Conservation (phyloP, 2,888 invertebrate genomes). For the Drosophila siamana region DNA sequence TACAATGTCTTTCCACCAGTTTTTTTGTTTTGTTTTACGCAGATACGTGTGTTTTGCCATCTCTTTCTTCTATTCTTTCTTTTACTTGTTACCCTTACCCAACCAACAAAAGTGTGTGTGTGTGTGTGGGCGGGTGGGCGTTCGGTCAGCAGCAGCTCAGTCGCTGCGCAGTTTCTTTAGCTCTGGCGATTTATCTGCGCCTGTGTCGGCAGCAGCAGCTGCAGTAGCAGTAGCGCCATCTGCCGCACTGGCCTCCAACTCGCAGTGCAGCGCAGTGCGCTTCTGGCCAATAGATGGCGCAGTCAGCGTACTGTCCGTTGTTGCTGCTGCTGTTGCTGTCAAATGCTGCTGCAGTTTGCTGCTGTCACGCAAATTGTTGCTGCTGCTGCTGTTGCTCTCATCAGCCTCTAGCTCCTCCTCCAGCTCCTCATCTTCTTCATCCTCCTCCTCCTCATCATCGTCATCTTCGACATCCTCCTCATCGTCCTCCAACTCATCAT, state of each 20-base stretch:
- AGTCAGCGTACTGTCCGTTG: constrained; percentile 38
- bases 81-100: background rate
- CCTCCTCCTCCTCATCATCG: constrained; percentile 59
- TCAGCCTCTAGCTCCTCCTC: constrained; percentile 76
- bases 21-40: constrained; percentile 39
- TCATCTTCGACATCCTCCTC: constrained; percentile 59
- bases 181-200: constrained; percentile 82
- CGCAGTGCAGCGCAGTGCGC: constrained; percentile 71
- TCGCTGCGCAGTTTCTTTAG: constrained; percentile 84
- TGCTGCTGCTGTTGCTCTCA: constrained; percentile 77
- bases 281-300: constrained; percentile 73
- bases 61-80: background rate
- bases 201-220: constrained; percentile 48
- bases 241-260: constrained; percentile 48
- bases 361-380: constrained; percentile 60
- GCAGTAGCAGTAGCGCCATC: constrained; percentile 37
- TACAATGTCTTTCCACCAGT: constrained; percentile 72
- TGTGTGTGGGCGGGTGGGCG: background rate
- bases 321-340: constrained; percentile 46
- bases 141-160: constrained; percentile 59
- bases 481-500: constrained; percentile 47
- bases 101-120: background rate
- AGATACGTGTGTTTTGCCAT: constrained; percentile 11
- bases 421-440: constrained; percentile 63
- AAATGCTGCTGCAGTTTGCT: constrained; percentile 70